Conservation (phyloP, 2,888 invertebrate species). For the Apodemia hepburni region DNA sequence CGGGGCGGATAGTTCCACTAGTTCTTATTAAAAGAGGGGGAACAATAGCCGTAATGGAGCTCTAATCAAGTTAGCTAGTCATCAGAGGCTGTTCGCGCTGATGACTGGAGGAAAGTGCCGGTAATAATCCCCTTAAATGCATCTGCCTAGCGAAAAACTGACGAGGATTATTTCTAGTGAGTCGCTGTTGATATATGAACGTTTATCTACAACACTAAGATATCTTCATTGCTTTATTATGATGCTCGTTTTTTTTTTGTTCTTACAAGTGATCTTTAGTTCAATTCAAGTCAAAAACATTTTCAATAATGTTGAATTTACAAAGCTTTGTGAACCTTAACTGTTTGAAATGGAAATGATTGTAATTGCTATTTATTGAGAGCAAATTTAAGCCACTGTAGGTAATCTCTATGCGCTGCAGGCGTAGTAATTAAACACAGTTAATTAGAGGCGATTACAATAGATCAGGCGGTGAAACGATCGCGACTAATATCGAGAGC, state of each 20-base stretch:
- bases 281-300: too few relatives aligned
- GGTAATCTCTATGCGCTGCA: slow-evolving; percentile 3
- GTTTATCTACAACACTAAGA: background rate
- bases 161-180: background rate
- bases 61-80: slow-evolving; percentile 34
- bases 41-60: slow-evolving; percentile 32
- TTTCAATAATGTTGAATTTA: background rate
- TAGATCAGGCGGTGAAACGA: slow-evolving; percentile 20
- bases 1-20: slow-evolving; percentile 27
- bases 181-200: background rate
- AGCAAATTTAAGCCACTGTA: background rate
- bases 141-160: slow-evolving; percentile 22
- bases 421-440: slow-evolving; percentile 19
- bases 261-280: too few relatives aligned
- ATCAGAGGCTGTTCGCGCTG: slow-evolving; percentile 50
- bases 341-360: background rate
- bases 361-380: slow-evolving; percentile 1
- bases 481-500: slow-evolving; percentile 5
- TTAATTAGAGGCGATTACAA: slow-evolving; percentile 24
- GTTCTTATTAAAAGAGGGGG: slow-evolving; percentile 33
- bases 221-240: background rate
- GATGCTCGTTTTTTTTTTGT: background rate
- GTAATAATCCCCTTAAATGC: slow-evolving; percentile 52
- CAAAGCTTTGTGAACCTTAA: slow-evolving; percentile 19
- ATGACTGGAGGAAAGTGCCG: slow-evolving; percentile 53